Percentiles rank a stretch among this genome's conserved stretches.
These are phyloP conservation scores for Colletes collaris DNA, from an alignment of 2,888 invertebrate genomes.

Conservation along the genomic window DNA sequence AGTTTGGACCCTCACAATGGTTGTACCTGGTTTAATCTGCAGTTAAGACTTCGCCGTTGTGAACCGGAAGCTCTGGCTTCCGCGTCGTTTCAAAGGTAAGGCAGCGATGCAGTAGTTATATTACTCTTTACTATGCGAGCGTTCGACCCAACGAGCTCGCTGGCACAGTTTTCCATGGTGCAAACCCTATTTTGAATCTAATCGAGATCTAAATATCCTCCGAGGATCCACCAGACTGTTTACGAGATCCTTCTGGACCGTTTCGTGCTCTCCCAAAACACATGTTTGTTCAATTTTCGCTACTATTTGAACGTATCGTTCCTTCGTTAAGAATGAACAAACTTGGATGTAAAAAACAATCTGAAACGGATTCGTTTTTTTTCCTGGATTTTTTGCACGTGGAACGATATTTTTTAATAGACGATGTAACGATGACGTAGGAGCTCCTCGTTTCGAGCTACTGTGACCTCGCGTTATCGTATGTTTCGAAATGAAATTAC, in stretches of 20 bases:
- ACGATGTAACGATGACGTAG: no score
- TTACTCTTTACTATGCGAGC: neutral
- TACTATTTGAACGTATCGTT: neutral
- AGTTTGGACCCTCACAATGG: conserved; percentile 45
- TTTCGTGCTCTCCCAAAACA: neutral
- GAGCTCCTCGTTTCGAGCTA: no score
- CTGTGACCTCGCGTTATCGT: no score
- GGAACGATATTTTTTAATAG: no score
- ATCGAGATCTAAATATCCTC: neutral
- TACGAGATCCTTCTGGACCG: no score
- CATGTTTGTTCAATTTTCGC: neutral
- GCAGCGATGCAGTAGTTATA: conserved; percentile 25
- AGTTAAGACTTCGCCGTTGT: conserved; percentile 52
- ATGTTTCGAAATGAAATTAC: no score
- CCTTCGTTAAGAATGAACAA: no score
- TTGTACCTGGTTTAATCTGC: conserved; percentile 69
- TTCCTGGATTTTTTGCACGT: no score
- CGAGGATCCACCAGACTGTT: conserved; percentile 5
- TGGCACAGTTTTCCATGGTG: conserved; percentile 64
- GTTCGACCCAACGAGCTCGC: neutral
- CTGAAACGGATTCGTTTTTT: no score
- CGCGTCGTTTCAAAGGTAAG: conserved; percentile 59
- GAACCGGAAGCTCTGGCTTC: conserved; percentile 44
- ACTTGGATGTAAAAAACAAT: no score
- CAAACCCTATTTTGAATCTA: neutral